phyloP scores from a whole-genome alignment of 2,888 invertebrate species.

The Melangyna quadrimaculata region DNA sequence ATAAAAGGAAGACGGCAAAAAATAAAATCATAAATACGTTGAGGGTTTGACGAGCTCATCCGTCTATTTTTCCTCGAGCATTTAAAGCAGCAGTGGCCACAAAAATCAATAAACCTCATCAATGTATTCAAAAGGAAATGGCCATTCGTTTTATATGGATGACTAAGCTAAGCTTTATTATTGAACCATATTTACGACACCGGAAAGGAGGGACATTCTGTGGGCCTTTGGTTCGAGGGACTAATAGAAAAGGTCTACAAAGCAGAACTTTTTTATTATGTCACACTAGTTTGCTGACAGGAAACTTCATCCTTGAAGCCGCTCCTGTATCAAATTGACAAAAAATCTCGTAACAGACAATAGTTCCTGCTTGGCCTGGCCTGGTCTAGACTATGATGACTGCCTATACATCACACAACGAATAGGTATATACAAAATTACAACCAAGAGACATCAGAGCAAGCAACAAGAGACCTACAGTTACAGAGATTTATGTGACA shows the following conservation, averaged over 20 bases:
- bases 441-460: neutral
- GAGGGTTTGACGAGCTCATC: constrained; percentile 29
- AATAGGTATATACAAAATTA: neutral
- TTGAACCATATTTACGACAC: constrained; percentile 2
- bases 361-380: constrained; percentile 9
- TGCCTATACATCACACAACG: neutral
- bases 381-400: neutral
- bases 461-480: constrained; percentile 24
- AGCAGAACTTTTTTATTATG: neutral
- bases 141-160: neutral
- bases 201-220: neutral
- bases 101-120: constrained; percentile 65
- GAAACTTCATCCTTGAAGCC: neutral
- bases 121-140: constrained; percentile 44
- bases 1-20: neutral
- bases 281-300: neutral
- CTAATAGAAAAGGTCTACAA: neutral
- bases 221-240: neutral
- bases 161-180: constrained; percentile 10
- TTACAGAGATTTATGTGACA: constrained; percentile 64
- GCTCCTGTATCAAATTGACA: neutral
- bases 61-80: neutral
- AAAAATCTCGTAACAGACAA: constrained; percentile 34
- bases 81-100: constrained; percentile 8
- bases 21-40: constrained; percentile 35